Evolutionary conservation across 2,888 invertebrate species (phyloP).

Genomic region (Synanthedon formicaeformis): DNA sequence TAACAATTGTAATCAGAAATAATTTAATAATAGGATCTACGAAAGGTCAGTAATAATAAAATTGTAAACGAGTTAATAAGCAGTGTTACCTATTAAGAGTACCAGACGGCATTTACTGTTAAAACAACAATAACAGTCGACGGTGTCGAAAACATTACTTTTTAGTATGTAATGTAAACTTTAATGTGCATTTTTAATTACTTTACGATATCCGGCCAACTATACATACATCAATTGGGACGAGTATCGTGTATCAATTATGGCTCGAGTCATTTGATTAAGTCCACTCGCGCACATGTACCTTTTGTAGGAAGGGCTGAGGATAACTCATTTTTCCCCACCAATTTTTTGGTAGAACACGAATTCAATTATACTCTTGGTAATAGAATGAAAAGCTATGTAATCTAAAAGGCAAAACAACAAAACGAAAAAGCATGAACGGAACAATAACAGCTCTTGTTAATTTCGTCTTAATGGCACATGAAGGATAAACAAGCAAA

Average conservation of each 20-base stretch:
- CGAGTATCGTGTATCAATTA: neutral
- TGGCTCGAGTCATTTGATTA: conserved; percentile 36
- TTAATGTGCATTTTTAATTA: no score
- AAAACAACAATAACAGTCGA: no score
- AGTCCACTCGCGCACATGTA: conserved; percentile 15
- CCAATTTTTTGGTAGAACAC: conserved; percentile 30
- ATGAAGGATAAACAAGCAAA: conserved; percentile 42
- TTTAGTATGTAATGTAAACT: no score
- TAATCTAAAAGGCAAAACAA: no score
- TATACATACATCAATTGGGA: neutral
- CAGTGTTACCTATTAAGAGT: no score
- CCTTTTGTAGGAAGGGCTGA: conserved; percentile 33
- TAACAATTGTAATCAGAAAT: no score
- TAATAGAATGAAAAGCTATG: no score
- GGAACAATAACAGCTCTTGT: conserved; percentile 22
- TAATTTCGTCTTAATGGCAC: conserved; percentile 36
- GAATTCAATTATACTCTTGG: conserved; percentile 26
- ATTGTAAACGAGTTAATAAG: no score
- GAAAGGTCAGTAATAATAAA: no score
- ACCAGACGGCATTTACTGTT: no score
- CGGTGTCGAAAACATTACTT: no score
- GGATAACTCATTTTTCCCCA: conserved; percentile 48
- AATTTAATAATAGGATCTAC: no score
- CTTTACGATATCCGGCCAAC: neutral
- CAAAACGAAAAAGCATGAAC: neutral